Percentiles rank a stretch among this genome's conserved stretches.
phyloP scores from a whole-genome alignment of 2,797 vertebrate species.

The Syngnathus rostellatus region DNA sequence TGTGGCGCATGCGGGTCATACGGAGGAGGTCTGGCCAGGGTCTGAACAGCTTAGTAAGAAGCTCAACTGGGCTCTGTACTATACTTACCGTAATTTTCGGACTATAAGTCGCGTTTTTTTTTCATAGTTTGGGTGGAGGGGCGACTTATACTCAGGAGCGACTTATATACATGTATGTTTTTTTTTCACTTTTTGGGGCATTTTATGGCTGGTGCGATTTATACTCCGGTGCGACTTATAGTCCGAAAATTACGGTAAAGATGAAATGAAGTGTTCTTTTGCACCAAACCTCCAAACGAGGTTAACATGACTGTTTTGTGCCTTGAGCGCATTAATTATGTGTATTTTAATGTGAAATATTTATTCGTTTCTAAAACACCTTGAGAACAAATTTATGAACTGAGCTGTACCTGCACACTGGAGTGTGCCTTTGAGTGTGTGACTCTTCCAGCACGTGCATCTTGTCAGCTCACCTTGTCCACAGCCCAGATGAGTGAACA shows the following conservation, averaged over 20 bases:
- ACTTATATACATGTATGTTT: too few species aligned
- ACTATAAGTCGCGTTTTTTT: too few species aligned
- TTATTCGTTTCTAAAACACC: neutral
- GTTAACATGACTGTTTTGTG: neutral
- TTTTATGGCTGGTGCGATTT: too few species aligned
- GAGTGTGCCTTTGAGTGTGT: conserved; percentile 9
- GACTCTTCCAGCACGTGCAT: conserved; percentile 15
- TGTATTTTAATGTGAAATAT: neutral
- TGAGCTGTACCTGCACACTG: neutral
- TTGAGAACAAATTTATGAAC: neutral
- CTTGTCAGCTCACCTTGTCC: conserved; percentile 47
- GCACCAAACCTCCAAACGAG: neutral
- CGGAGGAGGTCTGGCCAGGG: neutral
- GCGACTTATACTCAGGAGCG: too few species aligned
- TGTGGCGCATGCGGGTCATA: neutral
- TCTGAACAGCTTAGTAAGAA: neutral
- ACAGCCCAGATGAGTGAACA: conserved; percentile 53
- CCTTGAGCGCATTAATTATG: neutral
- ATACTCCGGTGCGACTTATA: too few species aligned
- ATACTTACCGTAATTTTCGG: too few species aligned
- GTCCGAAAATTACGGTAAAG: too few species aligned
- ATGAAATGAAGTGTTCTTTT: neutral
- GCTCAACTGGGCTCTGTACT: neutral
- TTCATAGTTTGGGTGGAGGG: too few species aligned
- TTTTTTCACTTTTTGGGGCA: too few species aligned